phyloP scores from a whole-genome alignment of 2,888 invertebrate species.

The Megastigmus dorsalis region DNA sequence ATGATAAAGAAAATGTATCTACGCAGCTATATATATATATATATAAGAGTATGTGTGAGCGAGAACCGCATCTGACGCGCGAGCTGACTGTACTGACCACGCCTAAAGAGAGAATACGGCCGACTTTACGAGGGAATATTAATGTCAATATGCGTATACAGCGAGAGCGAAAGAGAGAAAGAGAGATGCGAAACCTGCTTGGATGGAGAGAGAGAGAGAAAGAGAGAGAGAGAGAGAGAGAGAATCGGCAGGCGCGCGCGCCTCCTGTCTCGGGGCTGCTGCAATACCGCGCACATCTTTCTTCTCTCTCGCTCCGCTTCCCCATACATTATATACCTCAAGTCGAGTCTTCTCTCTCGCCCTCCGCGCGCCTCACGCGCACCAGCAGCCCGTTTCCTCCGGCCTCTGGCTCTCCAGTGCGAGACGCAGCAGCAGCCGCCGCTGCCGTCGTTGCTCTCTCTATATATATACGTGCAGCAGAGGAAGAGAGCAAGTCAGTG shows the following conservation, averaged over 20 bases:
- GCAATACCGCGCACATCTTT: constrained; percentile 57
- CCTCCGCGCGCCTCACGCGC: too few species aligned
- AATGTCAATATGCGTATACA: constrained; percentile 57
- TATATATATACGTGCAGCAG: neutral
- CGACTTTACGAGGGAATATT: constrained; percentile 61
- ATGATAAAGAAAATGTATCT: constrained; percentile 27
- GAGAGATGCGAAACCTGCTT: neutral
- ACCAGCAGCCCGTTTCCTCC: constrained; percentile 27
- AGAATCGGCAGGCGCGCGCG: constrained; percentile 39
- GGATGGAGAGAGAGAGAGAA: neutral
- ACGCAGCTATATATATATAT: too few species aligned
- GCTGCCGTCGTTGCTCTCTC: too few species aligned
- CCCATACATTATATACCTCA: neutral
- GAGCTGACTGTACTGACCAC: constrained; percentile 48
- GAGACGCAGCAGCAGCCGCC: constrained; percentile 15
- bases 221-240: neutral
- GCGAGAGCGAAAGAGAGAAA: neutral
- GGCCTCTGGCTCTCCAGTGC: constrained; percentile 5
- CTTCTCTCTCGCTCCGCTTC: constrained; percentile 46
- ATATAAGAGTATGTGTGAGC: neutral
- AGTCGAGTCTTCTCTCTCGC: constrained; percentile 21
- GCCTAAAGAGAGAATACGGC: constrained; percentile 55
- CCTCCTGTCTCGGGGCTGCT: constrained; percentile 55
- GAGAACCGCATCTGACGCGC: neutral
- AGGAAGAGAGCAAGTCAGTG: constrained; percentile 34